These are phyloP conservation scores for Geophilus truncorum DNA, from an alignment of 2,888 invertebrate genomes.

Conservation along the genomic window DNA sequence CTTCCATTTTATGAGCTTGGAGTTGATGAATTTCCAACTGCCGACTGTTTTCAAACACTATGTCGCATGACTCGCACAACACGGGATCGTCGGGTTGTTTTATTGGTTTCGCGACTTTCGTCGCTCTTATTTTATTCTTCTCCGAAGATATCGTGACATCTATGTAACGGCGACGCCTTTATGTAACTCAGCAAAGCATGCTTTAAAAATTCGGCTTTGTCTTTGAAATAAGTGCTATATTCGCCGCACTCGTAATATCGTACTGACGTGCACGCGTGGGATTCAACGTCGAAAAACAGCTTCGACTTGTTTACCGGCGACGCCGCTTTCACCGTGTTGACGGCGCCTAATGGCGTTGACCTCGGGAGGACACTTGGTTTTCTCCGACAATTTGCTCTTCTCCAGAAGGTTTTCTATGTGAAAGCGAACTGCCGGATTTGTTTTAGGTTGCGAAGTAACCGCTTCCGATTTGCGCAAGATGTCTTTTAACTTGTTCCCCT, in stretches of 20 bases:
- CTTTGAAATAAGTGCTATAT: neutral
- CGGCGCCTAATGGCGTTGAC: no score
- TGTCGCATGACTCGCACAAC: neutral
- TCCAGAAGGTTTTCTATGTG: no score
- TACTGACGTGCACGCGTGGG: neutral
- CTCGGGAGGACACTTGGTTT: no score
- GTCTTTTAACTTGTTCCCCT: no score
- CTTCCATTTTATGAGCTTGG: neutral
- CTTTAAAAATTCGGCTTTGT: neutral
- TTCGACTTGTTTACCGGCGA: neutral
- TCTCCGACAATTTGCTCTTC: no score
- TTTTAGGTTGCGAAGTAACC: no score
- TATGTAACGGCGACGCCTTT: neutral
- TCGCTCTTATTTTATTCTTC: neutral
- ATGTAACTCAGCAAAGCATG: neutral
- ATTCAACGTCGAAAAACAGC: neutral
- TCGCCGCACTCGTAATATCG: neutral
- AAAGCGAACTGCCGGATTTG: no score
- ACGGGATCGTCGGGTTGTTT: neutral
- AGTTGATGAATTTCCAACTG: neutral
- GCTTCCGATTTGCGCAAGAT: no score
- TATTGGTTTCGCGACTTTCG: neutral
- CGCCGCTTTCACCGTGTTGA: no score
- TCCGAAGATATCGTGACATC: neutral
- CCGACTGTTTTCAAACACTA: neutral